A percentile compares a stretch with the other conserved stretches of the same genome.
Evolutionary conservation across 2,797 vertebrate species (phyloP).

Genomic region (Clarias laeviceps): DNA sequence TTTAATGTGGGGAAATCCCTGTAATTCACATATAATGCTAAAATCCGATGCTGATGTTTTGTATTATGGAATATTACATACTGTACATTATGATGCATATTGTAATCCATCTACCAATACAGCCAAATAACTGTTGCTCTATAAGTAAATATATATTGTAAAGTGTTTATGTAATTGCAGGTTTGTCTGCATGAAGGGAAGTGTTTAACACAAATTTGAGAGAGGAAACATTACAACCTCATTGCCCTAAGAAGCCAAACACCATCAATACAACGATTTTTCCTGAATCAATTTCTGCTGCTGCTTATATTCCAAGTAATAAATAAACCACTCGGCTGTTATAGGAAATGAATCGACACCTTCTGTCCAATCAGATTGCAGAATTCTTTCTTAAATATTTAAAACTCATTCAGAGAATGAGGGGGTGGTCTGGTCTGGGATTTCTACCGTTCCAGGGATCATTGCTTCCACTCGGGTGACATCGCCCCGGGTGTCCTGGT

Average conservation of each 20-base stretch:
- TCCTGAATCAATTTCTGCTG: background rate
- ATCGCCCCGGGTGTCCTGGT: background rate
- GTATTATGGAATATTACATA: no score
- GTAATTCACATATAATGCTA: constrained; percentile 10
- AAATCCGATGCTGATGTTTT: background rate
- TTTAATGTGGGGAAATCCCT: constrained; percentile 9
- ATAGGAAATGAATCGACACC: background rate
- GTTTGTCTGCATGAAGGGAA: background rate
- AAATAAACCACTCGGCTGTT: background rate
- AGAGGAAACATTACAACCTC: background rate
- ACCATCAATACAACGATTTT: background rate
- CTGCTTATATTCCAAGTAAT: background rate
- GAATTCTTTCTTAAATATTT: background rate
- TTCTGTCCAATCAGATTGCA: background rate
- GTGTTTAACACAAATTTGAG: background rate
- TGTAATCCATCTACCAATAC: background rate
- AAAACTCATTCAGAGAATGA: background rate
- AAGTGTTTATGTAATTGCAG: no score
- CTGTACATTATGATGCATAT: no score
- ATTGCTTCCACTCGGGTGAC: background rate
- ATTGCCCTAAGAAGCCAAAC: background rate
- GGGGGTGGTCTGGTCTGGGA: background rate
- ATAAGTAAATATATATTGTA: background rate
- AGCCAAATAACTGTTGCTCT: background rate
- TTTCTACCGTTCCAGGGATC: background rate